phyloP scores from a whole-genome alignment of 1,140 invertebrate species.

The Aphis gossypii region DNA sequence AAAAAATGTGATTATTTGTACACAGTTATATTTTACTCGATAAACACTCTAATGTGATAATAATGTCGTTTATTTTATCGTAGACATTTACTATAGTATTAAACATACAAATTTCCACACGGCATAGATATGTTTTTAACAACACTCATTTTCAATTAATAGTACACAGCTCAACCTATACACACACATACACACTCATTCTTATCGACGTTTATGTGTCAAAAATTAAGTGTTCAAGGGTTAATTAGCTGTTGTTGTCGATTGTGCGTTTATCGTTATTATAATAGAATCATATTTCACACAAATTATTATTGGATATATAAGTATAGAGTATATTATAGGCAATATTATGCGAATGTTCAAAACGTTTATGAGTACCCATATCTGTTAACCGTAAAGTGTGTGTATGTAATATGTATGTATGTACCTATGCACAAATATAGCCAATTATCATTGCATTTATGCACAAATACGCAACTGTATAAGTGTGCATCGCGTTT shows the following conservation, averaged over 20 bases:
- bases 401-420: not conserved
- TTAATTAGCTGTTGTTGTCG: not conserved
- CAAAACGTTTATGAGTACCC: not conserved
- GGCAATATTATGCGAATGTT: not conserved
- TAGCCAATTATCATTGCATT: not conserved
- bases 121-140: not conserved
- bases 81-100: not conserved
- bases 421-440: not conserved
- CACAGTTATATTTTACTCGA: not conserved
- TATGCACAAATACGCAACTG: not conserved
- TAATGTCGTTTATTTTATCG: not conserved
- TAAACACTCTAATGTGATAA: constrained; percentile 11
- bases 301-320: not conserved
- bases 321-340: not conserved
- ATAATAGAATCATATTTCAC: not conserved
- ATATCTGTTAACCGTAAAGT: not conserved
- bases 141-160: not conserved
- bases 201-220: not conserved
- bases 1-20: not conserved
- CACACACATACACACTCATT: not conserved
- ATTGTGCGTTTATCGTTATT: not conserved
- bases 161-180: not conserved
- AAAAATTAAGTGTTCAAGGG: constrained; percentile 13
- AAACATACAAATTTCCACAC: constrained; percentile 15
- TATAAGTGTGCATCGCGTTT: not conserved